Conservation (phyloP, 2,113 vertebrate species). For the Erythrolamprus reginae region DNA sequence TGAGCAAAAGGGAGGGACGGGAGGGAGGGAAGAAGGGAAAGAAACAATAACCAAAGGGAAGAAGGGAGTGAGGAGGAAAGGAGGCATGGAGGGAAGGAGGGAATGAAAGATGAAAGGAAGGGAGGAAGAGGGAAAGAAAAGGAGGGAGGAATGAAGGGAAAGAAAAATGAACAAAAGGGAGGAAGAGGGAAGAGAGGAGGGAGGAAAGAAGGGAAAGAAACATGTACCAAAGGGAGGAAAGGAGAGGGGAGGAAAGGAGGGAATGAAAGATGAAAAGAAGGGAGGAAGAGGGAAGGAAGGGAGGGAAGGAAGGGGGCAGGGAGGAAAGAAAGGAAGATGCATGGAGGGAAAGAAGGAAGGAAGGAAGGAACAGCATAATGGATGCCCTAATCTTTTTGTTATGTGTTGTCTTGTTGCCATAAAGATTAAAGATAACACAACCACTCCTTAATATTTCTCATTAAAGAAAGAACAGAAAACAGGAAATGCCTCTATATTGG, state of each 20-base stretch:
- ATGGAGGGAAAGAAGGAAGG: not conserved
- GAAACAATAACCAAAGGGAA: not conserved
- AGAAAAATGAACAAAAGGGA: too few species aligned
- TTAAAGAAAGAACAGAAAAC: not conserved
- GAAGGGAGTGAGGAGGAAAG: too few species aligned
- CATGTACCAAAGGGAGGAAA: too few species aligned
- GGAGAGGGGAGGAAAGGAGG: too few species aligned
- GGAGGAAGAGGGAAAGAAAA: too few species aligned
- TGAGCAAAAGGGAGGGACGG: not conserved
- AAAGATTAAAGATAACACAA: not conserved
- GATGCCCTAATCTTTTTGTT: not conserved
- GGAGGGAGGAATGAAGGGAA: too few species aligned
- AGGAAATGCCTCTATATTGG: not conserved
- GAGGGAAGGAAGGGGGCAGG: too few species aligned
- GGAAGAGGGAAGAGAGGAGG: too few species aligned
- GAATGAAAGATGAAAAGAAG: too few species aligned
- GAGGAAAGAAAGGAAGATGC: not conserved
- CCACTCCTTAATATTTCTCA: not conserved
- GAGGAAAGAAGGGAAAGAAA: too few species aligned
- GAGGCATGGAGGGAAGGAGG: not conserved
- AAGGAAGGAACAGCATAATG: not conserved
- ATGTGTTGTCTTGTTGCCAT: not conserved
- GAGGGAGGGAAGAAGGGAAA: not conserved
- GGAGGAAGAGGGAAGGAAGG: fast-evolving
- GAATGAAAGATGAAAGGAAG: not conserved